Evolutionary conservation across 2,797 vertebrate species (phyloP).

Genomic region (Eulemur albifrons): DNA sequence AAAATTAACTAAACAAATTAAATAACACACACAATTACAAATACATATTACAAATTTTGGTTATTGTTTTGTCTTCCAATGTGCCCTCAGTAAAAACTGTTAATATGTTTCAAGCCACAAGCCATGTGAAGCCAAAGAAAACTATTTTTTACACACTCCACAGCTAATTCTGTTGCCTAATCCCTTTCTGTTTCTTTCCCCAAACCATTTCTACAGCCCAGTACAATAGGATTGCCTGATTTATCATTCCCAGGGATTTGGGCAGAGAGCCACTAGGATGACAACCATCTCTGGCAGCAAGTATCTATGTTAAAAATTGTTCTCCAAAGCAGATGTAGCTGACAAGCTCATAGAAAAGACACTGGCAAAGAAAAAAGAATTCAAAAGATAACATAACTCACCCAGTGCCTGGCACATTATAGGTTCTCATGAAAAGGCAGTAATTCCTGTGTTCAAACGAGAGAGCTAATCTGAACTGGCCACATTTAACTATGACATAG

Average conservation of each 20-base stretch:
- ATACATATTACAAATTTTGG: not conserved
- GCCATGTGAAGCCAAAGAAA: not conserved
- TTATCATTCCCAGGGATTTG: not conserved
- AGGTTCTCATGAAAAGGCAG: not conserved
- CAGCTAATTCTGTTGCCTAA: not conserved
- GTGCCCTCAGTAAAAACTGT: not conserved
- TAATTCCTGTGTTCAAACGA: not conserved
- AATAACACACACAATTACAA: not conserved
- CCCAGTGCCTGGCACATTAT: not conserved
- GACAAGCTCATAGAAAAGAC: not conserved
- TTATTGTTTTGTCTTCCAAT: not conserved
- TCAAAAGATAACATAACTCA: not conserved
- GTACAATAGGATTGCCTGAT: not conserved
- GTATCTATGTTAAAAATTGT: not conserved
- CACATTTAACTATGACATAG: not conserved
- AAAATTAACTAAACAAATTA: conserved; percentile 10
- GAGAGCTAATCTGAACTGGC: not conserved
- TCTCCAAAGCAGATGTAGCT: not conserved
- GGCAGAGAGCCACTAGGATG: not conserved
- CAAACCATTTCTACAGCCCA: not conserved
- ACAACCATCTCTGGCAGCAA: not conserved
- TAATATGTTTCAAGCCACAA: not conserved
- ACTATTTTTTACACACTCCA: not conserved
- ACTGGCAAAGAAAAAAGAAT: not conserved
- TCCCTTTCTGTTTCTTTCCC: not conserved